phyloP scores from a whole-genome alignment of 2,888 invertebrate species.

The Netelia fuscicornis region DNA sequence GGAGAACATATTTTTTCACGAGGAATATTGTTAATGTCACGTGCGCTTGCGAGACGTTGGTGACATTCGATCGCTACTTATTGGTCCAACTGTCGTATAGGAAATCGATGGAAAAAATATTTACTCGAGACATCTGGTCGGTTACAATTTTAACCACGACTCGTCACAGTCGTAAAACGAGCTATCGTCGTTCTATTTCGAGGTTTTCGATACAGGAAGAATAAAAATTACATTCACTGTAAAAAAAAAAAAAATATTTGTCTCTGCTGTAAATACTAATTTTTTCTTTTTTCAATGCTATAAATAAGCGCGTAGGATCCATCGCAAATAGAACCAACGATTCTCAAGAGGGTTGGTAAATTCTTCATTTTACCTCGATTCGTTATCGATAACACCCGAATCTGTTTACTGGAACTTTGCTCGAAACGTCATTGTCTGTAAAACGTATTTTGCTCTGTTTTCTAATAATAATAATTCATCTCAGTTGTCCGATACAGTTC shows the following conservation, averaged over 20 bases:
- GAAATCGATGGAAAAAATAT: conserved; percentile 3
- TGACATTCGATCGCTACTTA: conserved; percentile 32
- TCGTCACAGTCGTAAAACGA: not conserved
- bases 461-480: conserved; percentile 22
- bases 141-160: not conserved
- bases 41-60: not conserved
- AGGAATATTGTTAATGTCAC: not conserved
- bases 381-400: conserved; percentile 25
- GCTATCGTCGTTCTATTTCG: no score
- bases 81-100: not conserved
- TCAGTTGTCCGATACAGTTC: conserved; percentile 14
- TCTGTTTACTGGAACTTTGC: conserved; percentile 52
- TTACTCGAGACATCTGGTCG: conserved; percentile 7
- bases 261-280: no score
- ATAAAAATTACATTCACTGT: no score
- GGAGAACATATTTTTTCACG: not conserved
- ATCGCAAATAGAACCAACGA: not conserved
- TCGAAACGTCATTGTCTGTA: not conserved
- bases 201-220: no score
- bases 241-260: no score
- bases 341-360: conserved; percentile 13
- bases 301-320: not conserved
- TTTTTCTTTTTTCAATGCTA: not conserved
- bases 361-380: conserved; percentile 27
- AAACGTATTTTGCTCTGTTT: conserved; percentile 2